phyloP scores from a whole-genome alignment of 2,113 vertebrate genomes.

The Rhadina sibilatrix region DNA sequence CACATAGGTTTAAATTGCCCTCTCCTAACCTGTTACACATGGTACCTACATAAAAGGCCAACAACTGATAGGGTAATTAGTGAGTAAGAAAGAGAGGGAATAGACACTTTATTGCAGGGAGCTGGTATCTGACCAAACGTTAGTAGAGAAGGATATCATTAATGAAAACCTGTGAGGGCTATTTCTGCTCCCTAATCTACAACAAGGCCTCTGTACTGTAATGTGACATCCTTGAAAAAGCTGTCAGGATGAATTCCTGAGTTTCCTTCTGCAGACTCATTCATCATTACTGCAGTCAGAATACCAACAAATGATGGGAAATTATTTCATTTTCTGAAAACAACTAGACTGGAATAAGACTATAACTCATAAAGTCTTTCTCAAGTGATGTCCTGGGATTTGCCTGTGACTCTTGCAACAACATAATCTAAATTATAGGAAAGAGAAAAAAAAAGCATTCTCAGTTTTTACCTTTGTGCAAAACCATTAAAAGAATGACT shows the following conservation, averaged over 20 bases:
- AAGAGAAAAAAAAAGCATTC: neutral
- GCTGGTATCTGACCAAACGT: conserved; percentile 46
- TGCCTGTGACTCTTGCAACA: neutral
- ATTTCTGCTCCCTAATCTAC: conserved; percentile 22
- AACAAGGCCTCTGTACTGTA: conserved; percentile 55
- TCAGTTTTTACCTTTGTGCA: neutral
- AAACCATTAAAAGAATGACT: neutral
- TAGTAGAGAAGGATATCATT: conserved; percentile 39
- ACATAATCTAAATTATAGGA: neutral
- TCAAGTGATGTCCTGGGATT: conserved; percentile 32
- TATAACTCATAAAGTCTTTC: conserved; percentile 24
- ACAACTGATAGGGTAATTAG: conserved; percentile 74
- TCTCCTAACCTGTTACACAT: conserved; percentile 69
- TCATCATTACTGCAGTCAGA: conserved; percentile 73
- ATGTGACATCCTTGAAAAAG: conserved; percentile 70
- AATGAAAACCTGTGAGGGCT: conserved; percentile 55
- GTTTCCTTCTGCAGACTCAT: conserved; percentile 65
- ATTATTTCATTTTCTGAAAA: conserved; percentile 74
- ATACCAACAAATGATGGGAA: conserved; percentile 64
- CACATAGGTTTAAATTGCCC: conserved; percentile 63
- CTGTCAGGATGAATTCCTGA: conserved; percentile 51
- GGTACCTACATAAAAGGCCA: conserved; percentile 69
- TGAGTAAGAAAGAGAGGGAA: conserved; percentile 33
- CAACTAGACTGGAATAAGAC: conserved; percentile 62
- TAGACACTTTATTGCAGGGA: conserved; percentile 48